A percentile compares a stretch with the other conserved stretches of the same genome.
Conservation (phyloP, 2,113 vertebrate genomes). For the Oreotrochilus melanogaster region DNA sequence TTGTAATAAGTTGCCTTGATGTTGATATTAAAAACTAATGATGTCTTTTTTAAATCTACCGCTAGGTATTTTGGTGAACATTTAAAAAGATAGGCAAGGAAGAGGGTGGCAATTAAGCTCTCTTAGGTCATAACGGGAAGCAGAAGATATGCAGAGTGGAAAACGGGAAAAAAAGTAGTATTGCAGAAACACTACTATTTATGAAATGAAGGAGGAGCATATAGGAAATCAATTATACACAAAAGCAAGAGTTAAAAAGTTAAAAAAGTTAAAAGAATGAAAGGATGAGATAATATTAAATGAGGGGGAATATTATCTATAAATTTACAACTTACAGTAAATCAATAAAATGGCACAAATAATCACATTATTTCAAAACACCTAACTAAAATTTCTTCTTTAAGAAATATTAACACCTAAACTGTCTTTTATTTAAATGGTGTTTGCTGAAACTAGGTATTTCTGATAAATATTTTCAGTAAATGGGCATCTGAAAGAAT, state of each 20-base stretch:
- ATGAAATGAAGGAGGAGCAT: neutral
- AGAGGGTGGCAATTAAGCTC: neutral
- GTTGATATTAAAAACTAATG: neutral
- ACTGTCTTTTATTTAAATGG: neutral
- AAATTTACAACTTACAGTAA: neutral
- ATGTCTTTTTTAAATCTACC: neutral
- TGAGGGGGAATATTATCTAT: neutral
- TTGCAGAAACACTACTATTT: neutral
- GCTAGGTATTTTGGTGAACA: neutral
- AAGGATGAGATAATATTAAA: neutral
- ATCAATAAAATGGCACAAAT: neutral
- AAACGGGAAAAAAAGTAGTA: neutral
- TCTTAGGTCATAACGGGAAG: neutral
- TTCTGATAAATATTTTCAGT: neutral
- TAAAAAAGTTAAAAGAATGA: neutral
- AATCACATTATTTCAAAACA: neutral
- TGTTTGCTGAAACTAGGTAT: neutral
- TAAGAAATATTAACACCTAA: neutral
- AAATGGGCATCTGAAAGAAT: neutral
- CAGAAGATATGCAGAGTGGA: neutral
- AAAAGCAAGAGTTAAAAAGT: neutral
- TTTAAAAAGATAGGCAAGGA: neutral
- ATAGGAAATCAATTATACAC: neutral
- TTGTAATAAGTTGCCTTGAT: neutral
- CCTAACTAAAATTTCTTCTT: neutral